These are phyloP conservation scores for Tetramorium parvispinum DNA, from an alignment of 1,140 invertebrate genomes.

Conservation along the genomic window DNA sequence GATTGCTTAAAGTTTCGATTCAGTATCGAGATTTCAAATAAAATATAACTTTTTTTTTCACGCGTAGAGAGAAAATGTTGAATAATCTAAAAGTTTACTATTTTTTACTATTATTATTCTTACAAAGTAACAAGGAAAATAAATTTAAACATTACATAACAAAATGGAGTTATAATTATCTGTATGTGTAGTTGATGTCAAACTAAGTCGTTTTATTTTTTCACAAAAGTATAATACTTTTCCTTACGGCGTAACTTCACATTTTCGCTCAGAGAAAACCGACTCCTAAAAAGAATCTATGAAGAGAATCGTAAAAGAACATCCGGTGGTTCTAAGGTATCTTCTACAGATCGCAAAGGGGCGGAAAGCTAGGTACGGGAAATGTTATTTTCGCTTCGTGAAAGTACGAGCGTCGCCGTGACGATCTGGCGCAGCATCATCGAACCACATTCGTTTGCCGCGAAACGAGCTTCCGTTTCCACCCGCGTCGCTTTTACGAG, in stretches of 20 bases:
- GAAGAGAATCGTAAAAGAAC: constrained; percentile 8
- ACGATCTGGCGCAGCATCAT: constrained; percentile 62
- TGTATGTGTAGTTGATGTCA: neutral
- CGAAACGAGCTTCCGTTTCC: constrained; percentile 50
- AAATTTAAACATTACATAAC: neutral
- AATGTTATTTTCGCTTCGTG: constrained; percentile 62
- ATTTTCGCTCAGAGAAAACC: neutral
- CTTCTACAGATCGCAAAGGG: neutral
- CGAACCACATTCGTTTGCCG: constrained; percentile 56
- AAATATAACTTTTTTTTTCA: neutral
- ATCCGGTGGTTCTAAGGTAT: neutral
- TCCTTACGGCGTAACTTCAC: neutral
- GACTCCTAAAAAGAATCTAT: neutral
- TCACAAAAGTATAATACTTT: neutral
- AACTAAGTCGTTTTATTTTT: neutral
- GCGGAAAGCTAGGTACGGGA: neutral
- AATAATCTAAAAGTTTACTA: neutral
- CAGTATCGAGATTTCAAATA: neutral
- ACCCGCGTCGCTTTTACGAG: constrained; percentile 61
- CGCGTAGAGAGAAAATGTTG: neutral
- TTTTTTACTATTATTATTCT: neutral
- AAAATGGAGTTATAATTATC: neutral
- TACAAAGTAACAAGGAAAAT: neutral
- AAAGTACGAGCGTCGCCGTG: constrained; percentile 56
- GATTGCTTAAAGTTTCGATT: constrained; percentile 1